phyloP scores from a whole-genome alignment of 53 echinoderm and acorn worm genomes.

The Patiria pectinifera region DNA sequence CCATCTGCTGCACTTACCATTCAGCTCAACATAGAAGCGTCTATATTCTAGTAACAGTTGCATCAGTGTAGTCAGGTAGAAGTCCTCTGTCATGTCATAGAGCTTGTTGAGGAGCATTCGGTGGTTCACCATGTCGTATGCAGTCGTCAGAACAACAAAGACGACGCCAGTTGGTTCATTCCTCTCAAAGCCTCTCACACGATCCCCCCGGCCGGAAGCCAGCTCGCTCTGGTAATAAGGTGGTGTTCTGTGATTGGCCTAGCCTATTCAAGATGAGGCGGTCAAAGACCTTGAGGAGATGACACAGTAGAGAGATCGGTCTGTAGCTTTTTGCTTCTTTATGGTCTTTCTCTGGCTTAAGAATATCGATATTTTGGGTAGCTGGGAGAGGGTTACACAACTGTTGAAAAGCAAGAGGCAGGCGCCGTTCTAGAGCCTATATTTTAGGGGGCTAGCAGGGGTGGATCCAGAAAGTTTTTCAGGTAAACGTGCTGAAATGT shows the following conservation, averaged over 20 bases:
- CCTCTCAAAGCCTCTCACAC: conserved; percentile 33
- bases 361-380: not conserved
- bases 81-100: conserved; percentile 28
- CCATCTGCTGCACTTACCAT: conserved; percentile 33
- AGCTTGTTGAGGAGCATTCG: conserved; percentile 40
- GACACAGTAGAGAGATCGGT: conserved; percentile 29
- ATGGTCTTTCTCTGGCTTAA: conserved; percentile 36
- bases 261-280: conserved; percentile 24
- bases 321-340: conserved; percentile 8
- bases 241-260: conserved; percentile 30
- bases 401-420: too few relatives aligned
- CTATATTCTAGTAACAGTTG: conserved; percentile 30
- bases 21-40: conserved; percentile 38
- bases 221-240: conserved; percentile 36
- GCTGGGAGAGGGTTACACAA: too few relatives aligned
- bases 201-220: conserved; percentile 38
- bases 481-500: too few relatives aligned
- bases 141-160: conserved; percentile 55
- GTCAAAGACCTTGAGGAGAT: conserved; percentile 17
- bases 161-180: conserved; percentile 20
- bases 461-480: too few relatives aligned
- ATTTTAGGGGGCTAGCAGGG: too few relatives aligned
- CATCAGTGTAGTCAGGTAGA: not conserved
- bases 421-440: too few relatives aligned
- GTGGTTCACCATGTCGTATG: conserved; percentile 51